Percentiles rank a stretch among this genome's conserved stretches.
phyloP scores from a whole-genome alignment of 2,113 vertebrate species.

The Aptenodytes forsteri region DNA sequence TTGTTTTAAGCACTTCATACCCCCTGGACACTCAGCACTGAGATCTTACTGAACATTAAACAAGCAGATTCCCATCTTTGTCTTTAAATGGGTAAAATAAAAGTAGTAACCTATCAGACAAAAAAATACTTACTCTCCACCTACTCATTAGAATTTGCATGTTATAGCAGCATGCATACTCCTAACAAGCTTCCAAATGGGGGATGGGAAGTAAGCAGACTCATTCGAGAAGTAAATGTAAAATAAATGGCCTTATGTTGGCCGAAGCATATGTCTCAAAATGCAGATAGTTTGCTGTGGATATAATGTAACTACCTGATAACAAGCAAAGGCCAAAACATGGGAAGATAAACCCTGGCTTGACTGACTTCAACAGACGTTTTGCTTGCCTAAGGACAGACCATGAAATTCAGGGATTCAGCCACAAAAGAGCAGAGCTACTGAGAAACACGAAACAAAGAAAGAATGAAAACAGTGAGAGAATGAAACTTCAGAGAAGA shows the following conservation, averaged over 20 bases:
- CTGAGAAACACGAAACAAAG: neutral
- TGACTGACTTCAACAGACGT: neutral
- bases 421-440: neutral
- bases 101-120: slow-evolving; percentile 47
- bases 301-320: slow-evolving; percentile 39
- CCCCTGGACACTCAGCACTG: slow-evolving; percentile 26
- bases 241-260: slow-evolving; percentile 42
- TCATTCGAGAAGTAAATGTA: slow-evolving; percentile 49
- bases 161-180: slow-evolving; percentile 38
- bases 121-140: slow-evolving; percentile 5
- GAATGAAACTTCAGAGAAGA: neutral
- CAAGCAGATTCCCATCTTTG: slow-evolving; percentile 56
- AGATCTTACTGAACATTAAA: slow-evolving; percentile 66
- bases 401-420: neutral
- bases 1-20: slow-evolving; percentile 69
- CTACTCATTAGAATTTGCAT: slow-evolving; percentile 44
- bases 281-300: neutral
- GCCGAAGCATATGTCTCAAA: slow-evolving; percentile 47
- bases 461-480: neutral
- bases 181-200: slow-evolving; percentile 54
- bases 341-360: neutral
- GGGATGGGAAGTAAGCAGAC: slow-evolving; percentile 20
- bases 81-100: slow-evolving; percentile 64
- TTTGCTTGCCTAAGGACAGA: neutral
- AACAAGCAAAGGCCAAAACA: neutral